A percentile compares a stretch with the other conserved stretches of the same genome.
Conservation (phyloP, 2,888 invertebrate species). For the Drosophila yooni region DNA sequence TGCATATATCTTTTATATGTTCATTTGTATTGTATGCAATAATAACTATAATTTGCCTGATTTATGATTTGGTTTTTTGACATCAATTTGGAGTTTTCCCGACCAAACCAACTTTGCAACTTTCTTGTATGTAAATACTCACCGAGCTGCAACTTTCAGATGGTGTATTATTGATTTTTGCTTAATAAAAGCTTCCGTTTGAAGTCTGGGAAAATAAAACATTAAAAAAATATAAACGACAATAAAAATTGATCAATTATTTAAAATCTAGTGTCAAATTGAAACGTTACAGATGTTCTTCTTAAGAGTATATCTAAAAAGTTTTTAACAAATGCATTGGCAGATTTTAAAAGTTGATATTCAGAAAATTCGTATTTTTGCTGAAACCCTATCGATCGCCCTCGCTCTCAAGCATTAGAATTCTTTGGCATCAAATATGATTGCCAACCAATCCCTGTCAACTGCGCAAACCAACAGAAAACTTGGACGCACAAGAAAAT, state of each 20-base stretch:
- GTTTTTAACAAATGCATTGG: background rate
- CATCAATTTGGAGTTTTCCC: conserved; percentile 69
- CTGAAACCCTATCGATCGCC: background rate
- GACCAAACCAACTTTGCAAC: conserved; percentile 14
- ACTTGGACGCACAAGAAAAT: conserved; percentile 28
- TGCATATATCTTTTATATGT: conserved; percentile 39
- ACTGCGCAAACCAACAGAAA: conserved; percentile 19
- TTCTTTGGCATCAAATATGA: background rate
- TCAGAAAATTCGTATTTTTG: background rate
- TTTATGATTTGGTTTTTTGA: conserved; percentile 76
- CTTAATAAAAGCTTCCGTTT: background rate
- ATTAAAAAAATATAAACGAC: background rate
- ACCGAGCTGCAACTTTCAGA: background rate
- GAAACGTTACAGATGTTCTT: background rate
- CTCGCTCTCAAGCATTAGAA: background rate
- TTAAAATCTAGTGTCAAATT: background rate
- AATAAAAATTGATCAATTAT: too few species aligned
- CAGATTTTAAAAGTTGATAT: background rate
- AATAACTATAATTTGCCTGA: conserved; percentile 78
- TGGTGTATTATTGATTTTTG: background rate
- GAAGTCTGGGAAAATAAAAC: too few species aligned
- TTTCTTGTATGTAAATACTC: conserved; percentile 23
- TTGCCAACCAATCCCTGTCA: conserved; percentile 2
- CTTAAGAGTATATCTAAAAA: background rate
- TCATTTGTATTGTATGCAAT: conserved; percentile 62